Conservation (phyloP, 53 echinoderm and acorn worm species). For the Apostichopus leukothele region DNA sequence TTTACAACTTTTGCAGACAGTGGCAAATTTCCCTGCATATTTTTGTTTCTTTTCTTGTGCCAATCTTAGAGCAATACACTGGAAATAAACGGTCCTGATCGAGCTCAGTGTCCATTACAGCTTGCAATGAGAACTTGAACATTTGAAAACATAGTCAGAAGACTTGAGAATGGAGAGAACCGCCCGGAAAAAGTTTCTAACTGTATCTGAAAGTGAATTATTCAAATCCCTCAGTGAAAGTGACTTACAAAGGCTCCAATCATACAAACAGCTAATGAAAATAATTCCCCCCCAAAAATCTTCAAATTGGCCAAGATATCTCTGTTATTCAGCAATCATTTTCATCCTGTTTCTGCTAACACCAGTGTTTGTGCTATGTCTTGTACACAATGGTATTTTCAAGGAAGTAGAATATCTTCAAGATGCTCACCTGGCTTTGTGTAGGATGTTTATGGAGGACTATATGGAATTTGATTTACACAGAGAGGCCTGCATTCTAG, state of each 20-base stretch:
- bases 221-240: constrained; percentile 13
- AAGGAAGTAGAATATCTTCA: constrained; percentile 11
- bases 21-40: no score
- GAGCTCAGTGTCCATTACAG: no score
- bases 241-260: neutral
- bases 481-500: constrained; percentile 61
- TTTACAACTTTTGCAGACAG: no score
- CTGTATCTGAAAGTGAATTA: neutral
- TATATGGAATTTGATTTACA: constrained; percentile 49
- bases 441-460: constrained; percentile 53
- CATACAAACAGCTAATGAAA: constrained; percentile 17
- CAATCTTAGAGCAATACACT: no score
- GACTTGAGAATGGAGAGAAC: neutral
- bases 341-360: neutral
- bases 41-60: no score
- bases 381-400: constrained; percentile 22
- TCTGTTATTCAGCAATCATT: neutral
- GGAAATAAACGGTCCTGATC: no score
- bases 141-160: neutral
- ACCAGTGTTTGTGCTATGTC: neutral
- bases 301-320: neutral
- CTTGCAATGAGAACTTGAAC: neutral
- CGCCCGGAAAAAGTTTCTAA: neutral
- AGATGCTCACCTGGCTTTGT: constrained; percentile 47
- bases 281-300: neutral